Base-by-base conservation (phyloP, 2,797 vertebrate genomes). In the Ictinia mississippiensis region DNA sequence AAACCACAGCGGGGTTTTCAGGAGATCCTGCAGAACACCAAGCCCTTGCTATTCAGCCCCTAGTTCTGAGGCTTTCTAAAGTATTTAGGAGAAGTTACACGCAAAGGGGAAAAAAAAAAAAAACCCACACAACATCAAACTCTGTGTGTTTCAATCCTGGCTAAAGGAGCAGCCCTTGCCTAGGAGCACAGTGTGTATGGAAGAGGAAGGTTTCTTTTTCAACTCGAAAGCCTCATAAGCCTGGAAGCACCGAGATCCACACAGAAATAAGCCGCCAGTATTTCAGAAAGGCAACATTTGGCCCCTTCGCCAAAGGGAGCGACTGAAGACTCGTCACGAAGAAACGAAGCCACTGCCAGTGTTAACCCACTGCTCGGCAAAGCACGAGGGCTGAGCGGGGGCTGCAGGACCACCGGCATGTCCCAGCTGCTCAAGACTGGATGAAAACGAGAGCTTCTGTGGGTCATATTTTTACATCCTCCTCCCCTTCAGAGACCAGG, bases 181-280 rank as follows among this genome's bases (percentile, higher is more conserved):
- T 7, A 37, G 19, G 15, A 74, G 31, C 37, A 13, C 12, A 4
- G 37, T 1, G 5, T 0, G 3, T 9, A 33, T 0, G 0, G 52
- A 80, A 72, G 15, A 16, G 42, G 47, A 84, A 88, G 33, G 52
- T 59, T 15, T 70, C 38, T 37, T 42, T 31, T n/a, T 38, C 42
- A 45, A 23, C 62, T 18, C 11, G 1, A 49, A 58, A 72, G 45
- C 66, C 56, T 45, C 0, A 0, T 6, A 47, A 68, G n/a, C 20
- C 59, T 8, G 61, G 13, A 65, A 42, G 71, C 45, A n/a, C 31
- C 1, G 0, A 29, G 70, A 87, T 15, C 49, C 52, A 37, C 0
- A 1, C 35, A 44, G 71, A n/a, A 86, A 42, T 15, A 50, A 63
- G 40, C 31, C 11, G 20, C n/a, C 17, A 8, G 2, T 12, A 19